Conservation (phyloP, 2,113 vertebrate species). For the Microcebus ravelobensis region DNA sequence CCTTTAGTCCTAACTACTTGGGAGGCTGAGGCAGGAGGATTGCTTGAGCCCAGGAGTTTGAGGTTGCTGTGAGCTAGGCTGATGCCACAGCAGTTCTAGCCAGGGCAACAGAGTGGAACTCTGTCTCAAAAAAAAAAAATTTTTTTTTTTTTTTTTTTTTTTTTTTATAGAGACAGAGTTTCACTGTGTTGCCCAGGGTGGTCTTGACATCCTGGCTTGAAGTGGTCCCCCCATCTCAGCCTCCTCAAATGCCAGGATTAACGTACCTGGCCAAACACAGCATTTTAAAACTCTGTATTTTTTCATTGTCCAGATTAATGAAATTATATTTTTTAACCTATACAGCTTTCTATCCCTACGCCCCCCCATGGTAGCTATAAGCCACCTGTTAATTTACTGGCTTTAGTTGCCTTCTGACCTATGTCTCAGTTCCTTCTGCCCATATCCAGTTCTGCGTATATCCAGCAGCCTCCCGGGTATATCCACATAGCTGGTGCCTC, state of each 20-base stretch:
- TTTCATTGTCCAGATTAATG: not conserved
- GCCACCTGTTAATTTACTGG: not conserved
- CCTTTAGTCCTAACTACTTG: too few relatives aligned
- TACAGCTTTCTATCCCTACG: not conserved
- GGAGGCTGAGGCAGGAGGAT: too few relatives aligned
- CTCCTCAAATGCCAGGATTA: not conserved
- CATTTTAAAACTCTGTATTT: slow-evolving; percentile 1
- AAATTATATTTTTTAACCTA: not conserved
- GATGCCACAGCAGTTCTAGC: too few relatives aligned
- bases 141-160: too few relatives aligned
- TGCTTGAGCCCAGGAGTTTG: too few relatives aligned
- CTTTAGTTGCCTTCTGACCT: not conserved
- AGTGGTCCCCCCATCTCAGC: not conserved
- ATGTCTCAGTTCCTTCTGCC: not conserved
- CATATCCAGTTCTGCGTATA: not conserved
- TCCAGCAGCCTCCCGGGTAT: not conserved
- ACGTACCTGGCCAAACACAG: not conserved
- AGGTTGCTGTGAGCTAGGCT: too few relatives aligned
- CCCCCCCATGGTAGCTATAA: not conserved
- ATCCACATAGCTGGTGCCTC: not conserved
- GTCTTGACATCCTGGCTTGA: not conserved
- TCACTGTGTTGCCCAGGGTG: not conserved
- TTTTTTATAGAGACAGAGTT: too few relatives aligned
- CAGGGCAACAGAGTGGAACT: too few relatives aligned
- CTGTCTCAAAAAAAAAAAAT: too few relatives aligned